Conservation (phyloP, 2,888 invertebrate genomes). For the Thysanoteuthis rhombus region DNA sequence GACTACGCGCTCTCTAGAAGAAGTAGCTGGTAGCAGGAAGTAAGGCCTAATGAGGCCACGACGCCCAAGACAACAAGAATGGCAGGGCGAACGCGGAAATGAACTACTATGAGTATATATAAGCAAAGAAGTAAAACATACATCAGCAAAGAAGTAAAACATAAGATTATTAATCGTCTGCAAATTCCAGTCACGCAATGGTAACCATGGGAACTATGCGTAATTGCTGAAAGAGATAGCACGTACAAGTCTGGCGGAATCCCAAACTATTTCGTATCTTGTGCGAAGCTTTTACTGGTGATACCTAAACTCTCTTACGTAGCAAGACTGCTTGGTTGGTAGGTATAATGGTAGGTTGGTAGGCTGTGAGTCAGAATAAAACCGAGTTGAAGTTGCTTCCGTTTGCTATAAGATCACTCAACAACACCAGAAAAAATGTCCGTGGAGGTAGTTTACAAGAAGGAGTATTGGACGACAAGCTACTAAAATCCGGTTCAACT, state of each 20-base stretch:
- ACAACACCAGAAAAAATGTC: too few relatives aligned
- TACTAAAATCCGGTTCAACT: not conserved
- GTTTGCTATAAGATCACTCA: not conserved
- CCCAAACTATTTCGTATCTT: not conserved
- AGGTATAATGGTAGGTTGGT: not conserved
- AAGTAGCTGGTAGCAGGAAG: not conserved
- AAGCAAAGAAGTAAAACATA: not conserved
- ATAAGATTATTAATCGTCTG: not conserved
- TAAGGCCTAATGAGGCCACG: not conserved
- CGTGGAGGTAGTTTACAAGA: too few relatives aligned
- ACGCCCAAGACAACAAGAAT: not conserved
- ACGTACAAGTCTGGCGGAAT: not conserved
- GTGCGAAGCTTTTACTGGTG: not conserved
- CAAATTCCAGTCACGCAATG: slow-evolving; percentile 12
- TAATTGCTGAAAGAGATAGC: not conserved
- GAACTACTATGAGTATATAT: not conserved
- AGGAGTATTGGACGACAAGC: too few relatives aligned
- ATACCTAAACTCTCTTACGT: not conserved
- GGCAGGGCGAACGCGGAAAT: not conserved
- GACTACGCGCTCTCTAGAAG: too few relatives aligned
- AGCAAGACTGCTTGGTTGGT: not conserved
- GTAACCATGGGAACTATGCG: slow-evolving; percentile 12
- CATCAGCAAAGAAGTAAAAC: not conserved
- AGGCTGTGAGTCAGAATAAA: not conserved
- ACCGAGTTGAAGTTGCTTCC: not conserved